Evolutionary conservation across 2,888 invertebrate species (phyloP).

Genomic region (Lumbricus terrestris): DNA sequence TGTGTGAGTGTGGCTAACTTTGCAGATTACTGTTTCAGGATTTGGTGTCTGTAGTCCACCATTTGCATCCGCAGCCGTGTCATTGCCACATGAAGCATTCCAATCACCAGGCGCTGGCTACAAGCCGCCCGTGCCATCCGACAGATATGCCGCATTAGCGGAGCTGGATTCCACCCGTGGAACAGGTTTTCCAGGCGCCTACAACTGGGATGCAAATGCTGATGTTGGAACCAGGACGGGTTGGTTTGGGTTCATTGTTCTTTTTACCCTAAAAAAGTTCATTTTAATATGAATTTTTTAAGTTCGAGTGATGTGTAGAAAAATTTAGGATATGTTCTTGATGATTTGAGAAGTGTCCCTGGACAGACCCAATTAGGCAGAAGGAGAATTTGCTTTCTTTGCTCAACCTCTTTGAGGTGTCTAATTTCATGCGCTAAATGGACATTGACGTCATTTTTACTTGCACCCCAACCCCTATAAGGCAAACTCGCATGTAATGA

Average conservation of each 20-base stretch:
- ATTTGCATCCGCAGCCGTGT: background rate
- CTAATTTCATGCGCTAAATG: background rate
- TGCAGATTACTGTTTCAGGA: background rate
- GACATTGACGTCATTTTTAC: background rate
- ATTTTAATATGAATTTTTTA: too few relatives aligned
- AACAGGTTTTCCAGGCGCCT: background rate
- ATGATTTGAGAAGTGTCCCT: too few relatives aligned
- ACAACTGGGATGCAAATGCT: background rate
- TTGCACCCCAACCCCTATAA: background rate
- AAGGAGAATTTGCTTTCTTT: background rate
- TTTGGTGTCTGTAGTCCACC: background rate
- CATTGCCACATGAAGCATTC: background rate
- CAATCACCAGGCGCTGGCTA: background rate
- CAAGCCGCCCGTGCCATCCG: constrained; percentile 9
- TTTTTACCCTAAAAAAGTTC: background rate
- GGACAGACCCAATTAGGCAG: background rate
- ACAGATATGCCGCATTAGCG: background rate
- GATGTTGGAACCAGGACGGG: background rate
- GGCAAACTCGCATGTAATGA: too few relatives aligned
- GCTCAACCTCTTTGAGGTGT: background rate
- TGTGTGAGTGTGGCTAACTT: background rate
- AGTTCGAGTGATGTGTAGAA: too few relatives aligned
- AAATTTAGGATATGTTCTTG: too few relatives aligned
- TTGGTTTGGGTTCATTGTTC: background rate
- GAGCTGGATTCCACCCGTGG: background rate